Evolutionary conservation across 2,113 vertebrate species (phyloP).

Genomic region (Nibea coibor): DNA sequence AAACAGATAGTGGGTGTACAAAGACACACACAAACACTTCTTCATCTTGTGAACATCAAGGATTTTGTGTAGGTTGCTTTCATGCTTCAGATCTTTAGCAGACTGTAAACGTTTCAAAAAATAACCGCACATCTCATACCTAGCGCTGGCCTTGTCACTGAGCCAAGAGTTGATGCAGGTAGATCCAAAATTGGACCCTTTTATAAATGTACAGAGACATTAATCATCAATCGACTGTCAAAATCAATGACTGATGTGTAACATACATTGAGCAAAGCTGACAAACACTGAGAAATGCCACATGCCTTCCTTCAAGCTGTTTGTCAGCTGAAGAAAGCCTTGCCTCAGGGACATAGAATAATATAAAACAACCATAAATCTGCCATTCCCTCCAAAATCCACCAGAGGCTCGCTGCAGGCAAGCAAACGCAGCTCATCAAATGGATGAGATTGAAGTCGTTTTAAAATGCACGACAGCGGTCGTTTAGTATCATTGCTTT

Average conservation of each 20-base stretch:
- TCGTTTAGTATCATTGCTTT: slow-evolving; percentile 24
- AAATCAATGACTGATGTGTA: slow-evolving; percentile 52
- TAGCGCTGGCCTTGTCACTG: not conserved
- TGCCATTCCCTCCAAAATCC: slow-evolving; percentile 49
- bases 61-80: slow-evolving; percentile 37
- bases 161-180: not conserved
- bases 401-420: slow-evolving; percentile 60
- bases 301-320: slow-evolving; percentile 53
- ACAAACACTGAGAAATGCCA: slow-evolving; percentile 59
- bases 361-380: slow-evolving; percentile 58
- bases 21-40: slow-evolving; percentile 3
- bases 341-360: slow-evolving; percentile 58
- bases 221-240: slow-evolving; percentile 48
- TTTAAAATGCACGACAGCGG: slow-evolving; percentile 25
- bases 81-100: not conserved
- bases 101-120: slow-evolving; percentile 22
- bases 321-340: slow-evolving; percentile 71
- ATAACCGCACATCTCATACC: not conserved
- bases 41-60: not conserved
- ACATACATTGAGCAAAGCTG: slow-evolving; percentile 52
- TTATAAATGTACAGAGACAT: not conserved
- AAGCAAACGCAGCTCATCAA: slow-evolving; percentile 51
- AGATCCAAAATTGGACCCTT: slow-evolving; percentile 23
- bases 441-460: slow-evolving; percentile 44
- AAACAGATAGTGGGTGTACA: slow-evolving; percentile 94